These are phyloP conservation scores for Acromyrmex echinatior DNA, from an alignment of 1,140 invertebrate species.

Conservation along the genomic window DNA sequence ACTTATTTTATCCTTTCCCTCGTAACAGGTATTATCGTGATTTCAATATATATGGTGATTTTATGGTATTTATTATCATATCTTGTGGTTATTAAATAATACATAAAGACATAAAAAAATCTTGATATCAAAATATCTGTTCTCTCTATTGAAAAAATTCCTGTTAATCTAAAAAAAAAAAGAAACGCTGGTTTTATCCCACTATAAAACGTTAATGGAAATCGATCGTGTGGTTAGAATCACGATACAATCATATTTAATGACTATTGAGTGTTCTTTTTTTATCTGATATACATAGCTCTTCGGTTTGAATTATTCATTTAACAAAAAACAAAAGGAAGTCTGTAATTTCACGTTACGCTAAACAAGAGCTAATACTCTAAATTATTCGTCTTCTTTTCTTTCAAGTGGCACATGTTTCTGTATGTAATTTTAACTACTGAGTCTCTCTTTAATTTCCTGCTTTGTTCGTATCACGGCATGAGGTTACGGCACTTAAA, in stretches of 20 bases:
- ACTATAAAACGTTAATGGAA: not conserved
- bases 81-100: not conserved
- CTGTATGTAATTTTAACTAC: conserved; percentile 47
- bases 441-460: conserved; percentile 37
- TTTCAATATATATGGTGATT: conserved; percentile 5
- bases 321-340: not conserved
- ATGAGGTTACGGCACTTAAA: not conserved
- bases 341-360: not conserved
- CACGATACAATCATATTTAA: not conserved
- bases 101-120: not conserved
- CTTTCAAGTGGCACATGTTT: not conserved
- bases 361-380: conserved; percentile 12
- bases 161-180: not conserved
- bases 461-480: not conserved
- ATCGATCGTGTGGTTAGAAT: not conserved
- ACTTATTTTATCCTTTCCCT: conserved; percentile 19
- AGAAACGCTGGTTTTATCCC: not conserved
- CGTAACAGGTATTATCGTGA: conserved; percentile 17
- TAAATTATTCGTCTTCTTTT: conserved; percentile 29
- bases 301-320: not conserved
- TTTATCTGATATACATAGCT: not conserved
- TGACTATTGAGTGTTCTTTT: not conserved
- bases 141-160: not conserved
- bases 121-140: not conserved
- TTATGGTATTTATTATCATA: not conserved